Evolutionary conservation across 64 coral and sea anemone genomes (phyloP), one percentile per base, ranked within the genome.

Genomic region (Porites australiensis): DNA sequence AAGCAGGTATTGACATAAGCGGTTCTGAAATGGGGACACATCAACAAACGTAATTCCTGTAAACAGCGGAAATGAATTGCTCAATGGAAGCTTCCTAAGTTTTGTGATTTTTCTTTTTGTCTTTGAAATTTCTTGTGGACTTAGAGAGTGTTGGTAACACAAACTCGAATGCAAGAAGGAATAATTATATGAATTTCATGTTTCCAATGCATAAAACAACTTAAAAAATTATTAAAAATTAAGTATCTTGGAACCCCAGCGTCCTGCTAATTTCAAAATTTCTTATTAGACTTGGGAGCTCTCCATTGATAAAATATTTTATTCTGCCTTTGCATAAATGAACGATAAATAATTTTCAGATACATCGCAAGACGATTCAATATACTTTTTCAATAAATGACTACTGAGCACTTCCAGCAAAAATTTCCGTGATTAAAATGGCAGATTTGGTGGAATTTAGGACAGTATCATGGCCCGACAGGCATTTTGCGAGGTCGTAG

Each of bases 1-100:
- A 65, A 43, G 60, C 58, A 16, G 45, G 37, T 69, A 84, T 84
- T 84, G 81, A 84, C 81, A 84, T 22, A 84, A 22, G 63, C 60
- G 81, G 49, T 67, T 19, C 10, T 51, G 20, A 67, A 57, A 57
- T 57, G 12, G 12, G 7, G 12, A 57, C 54, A 57, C 7, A 9
- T 7, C 54, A 57, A 57, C 12, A 57, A 57, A 57, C 54, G 12
- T 57, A 57, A 12, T 7, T 9, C 1, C 54, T 1, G 54, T 12
- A 57, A 57, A 57, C 54, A 12, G 54, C 7, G 54, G 7, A 37
- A 37, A 37, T 37, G 27, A 37, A 37, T 37, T 37, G 27, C 27
- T 37, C 27, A 37, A 37, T 37, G 27, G 27, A 0, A 37, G 27
- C 27, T 37, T 37, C 27, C 27, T 12, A 57, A 57, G 54, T 12